Conservation (phyloP, 2,888 invertebrate genomes). For the Hipparchia sbordonii region DNA sequence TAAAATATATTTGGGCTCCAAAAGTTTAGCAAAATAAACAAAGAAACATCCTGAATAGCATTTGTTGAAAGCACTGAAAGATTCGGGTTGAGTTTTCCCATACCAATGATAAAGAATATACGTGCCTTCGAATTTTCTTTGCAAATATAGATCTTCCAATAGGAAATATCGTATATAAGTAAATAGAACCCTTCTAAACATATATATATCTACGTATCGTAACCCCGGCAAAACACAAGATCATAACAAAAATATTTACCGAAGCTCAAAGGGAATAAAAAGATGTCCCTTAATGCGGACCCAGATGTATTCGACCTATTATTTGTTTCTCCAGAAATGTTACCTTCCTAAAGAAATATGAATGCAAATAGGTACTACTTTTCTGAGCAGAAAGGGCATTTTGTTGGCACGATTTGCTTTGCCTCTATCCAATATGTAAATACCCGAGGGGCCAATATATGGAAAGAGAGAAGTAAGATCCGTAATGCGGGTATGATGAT, state of each 20-base stretch:
- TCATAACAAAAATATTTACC: constrained; percentile 81
- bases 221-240: constrained; percentile 59
- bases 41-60: constrained; percentile 4
- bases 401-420: constrained; percentile 61
- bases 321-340: constrained; percentile 73
- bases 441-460: constrained; percentile 71
- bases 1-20: not conserved
- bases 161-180: constrained; percentile 26
- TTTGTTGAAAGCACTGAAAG: constrained; percentile 1
- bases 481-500: constrained; percentile 8
- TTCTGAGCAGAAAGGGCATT: constrained; percentile 52
- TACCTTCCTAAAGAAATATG: constrained; percentile 65
- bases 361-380: constrained; percentile 74
- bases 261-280: constrained; percentile 75
- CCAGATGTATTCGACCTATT: constrained; percentile 78
- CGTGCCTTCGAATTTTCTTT: constrained; percentile 17
- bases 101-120: constrained; percentile 16
- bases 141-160: constrained; percentile 29
- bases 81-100: constrained; percentile 9
- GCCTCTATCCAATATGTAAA: constrained; percentile 58
- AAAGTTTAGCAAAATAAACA: constrained; percentile 1
- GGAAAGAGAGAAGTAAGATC: constrained; percentile 19
- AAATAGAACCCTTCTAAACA: constrained; percentile 22
- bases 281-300: constrained; percentile 79
- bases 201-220: constrained; percentile 25